Evolutionary conservation across 1,140 invertebrate genomes (phyloP), one percentile per base, ranked within the genome.

Genomic region (Sinonovacula constricta): DNA sequence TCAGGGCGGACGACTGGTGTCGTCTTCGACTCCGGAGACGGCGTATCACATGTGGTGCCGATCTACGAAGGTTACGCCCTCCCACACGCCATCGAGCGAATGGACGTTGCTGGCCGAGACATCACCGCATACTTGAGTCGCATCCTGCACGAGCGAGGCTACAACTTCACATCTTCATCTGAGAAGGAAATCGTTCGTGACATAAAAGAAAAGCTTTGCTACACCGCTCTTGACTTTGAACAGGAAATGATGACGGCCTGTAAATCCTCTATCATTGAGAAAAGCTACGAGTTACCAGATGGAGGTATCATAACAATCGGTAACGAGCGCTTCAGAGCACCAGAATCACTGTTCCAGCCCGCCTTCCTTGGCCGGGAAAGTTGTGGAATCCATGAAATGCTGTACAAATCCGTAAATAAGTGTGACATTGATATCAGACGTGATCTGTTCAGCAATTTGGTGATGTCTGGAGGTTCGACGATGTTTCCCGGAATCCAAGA

Each of bases 1-100:
- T 97, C 96, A 89, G 96, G 96, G 92, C 95, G 96, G 94, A 97
- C 96, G 88, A 98, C 96, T 84, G 97, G 97, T 93, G 96, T 98
- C 87, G 96, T 97, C 12, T 91, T 98, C 72, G 96, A 98, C 90
- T 96, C 95, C 63, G 96, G 97, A 81, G 97, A 98, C 92, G 97
- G 96, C 93, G 96, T 98, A 53, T 96, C 96, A 10, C 97, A 98
- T 93, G 97, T 96, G 51, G 96, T 97, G 49, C 96, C 96, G 90
- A 88, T 90, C 54, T 98, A 97, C 90, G 96, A 97, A 93, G 96
- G 96, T 87, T 94, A 94, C 84, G 93, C 93, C 66, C 86, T 94
- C 18, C 93, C 93, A 15, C 93, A 94, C 84, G 96, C 96, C 87
- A 97, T 97, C 88, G 93, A 96, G 51, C 95, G 96, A 93, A 90